Conservation (phyloP, 2,888 invertebrate genomes). For the Pemphredon lugubris region DNA sequence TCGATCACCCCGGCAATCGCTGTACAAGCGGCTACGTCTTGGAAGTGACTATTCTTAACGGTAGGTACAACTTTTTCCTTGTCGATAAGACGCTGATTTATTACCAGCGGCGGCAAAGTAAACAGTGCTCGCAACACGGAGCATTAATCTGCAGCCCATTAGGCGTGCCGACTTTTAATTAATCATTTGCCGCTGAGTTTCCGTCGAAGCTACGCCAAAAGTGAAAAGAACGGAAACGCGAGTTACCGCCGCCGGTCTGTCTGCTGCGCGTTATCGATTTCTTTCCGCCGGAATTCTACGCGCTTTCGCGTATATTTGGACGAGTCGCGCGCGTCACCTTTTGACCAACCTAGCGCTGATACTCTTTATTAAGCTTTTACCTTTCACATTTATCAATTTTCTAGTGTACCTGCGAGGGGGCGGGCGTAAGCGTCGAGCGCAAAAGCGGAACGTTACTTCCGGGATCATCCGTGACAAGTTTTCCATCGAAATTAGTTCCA, state of each 20-base stretch:
- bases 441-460: too few relatives aligned
- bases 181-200: slow-evolving; percentile 65
- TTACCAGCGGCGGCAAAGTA: slow-evolving; percentile 58
- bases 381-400: too few relatives aligned
- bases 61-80: slow-evolving; percentile 47
- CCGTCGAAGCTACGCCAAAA: slow-evolving; percentile 36
- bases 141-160: slow-evolving; percentile 75
- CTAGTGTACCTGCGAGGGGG: too few relatives aligned
- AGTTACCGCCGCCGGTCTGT: slow-evolving; percentile 17
- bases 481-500: too few relatives aligned
- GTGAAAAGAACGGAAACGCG: slow-evolving; percentile 26
- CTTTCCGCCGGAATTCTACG: slow-evolving; percentile 3
- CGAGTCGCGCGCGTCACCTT: too few relatives aligned
- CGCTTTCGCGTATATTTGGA: background rate
- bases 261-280: slow-evolving; percentile 31
- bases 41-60: slow-evolving; percentile 59
- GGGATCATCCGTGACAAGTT: too few relatives aligned
- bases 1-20: slow-evolving; percentile 46
- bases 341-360: too few relatives aligned
- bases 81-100: slow-evolving; percentile 66
- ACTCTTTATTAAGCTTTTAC: too few relatives aligned
- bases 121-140: slow-evolving; percentile 66
- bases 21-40: slow-evolving; percentile 36
- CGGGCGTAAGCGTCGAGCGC: too few relatives aligned
- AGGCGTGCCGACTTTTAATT: slow-evolving; percentile 71